Conservation (phyloP, 2,113 vertebrate species). For the Smithornis capensis region DNA sequence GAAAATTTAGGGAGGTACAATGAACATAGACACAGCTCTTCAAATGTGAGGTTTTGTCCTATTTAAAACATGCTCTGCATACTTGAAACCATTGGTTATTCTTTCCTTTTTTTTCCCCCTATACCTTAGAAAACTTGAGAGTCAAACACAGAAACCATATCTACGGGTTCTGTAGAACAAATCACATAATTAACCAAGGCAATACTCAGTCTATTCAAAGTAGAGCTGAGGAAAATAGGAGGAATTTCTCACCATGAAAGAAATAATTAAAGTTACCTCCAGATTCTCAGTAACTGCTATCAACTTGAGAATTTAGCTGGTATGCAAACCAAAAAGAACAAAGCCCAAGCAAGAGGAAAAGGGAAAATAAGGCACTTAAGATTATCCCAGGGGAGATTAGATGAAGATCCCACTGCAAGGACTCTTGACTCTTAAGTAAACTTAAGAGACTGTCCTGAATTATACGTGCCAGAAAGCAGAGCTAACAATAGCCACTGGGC, state of each 20-base stretch:
- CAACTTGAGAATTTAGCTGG: background rate
- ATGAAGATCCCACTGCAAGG: background rate
- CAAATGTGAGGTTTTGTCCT: background rate
- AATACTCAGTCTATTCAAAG: background rate
- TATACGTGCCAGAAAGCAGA: background rate
- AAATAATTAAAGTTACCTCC: background rate
- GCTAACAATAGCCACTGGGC: background rate
- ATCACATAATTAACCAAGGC: background rate
- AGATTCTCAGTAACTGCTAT: background rate
- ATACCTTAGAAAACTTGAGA: background rate
- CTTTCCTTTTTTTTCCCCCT: background rate
- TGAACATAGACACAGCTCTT: background rate
- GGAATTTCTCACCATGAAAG: background rate
- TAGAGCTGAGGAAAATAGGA: background rate
- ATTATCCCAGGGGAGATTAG: slow-evolving; percentile 30
- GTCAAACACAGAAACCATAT: background rate
- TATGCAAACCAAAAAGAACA: background rate
- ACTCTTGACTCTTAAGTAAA: background rate
- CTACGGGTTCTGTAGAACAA: background rate
- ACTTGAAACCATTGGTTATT: background rate
- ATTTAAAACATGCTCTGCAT: accelerated
- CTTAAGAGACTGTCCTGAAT: background rate
- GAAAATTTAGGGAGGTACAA: background rate
- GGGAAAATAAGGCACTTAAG: slow-evolving; percentile 27
- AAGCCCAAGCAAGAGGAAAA: background rate